Evolutionary conservation across 2,797 vertebrate species (phyloP).

Genomic region (Oreortyx pictus): DNA sequence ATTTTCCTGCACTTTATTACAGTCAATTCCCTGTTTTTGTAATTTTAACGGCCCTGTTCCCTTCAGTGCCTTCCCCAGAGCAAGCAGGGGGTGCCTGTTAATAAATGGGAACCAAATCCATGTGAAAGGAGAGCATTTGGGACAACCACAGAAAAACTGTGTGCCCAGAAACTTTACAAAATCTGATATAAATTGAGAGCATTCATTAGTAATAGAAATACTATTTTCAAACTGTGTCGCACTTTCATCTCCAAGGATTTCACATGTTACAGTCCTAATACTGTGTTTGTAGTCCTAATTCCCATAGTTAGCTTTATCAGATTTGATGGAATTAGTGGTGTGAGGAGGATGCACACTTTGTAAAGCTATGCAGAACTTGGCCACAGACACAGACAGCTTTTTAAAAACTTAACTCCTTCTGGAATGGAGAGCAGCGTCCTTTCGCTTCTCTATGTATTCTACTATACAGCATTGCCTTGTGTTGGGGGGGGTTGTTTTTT

Average conservation of each 20-base stretch:
- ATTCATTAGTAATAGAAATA: conserved; percentile 61
- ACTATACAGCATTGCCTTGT: neutral
- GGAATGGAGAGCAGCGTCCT: neutral
- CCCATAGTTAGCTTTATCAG: conserved; percentile 29
- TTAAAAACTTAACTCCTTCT: neutral
- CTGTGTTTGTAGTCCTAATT: conserved; percentile 46
- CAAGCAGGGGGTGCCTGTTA: neutral
- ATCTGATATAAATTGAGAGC: conserved; percentile 11
- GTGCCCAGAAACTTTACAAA: conserved; percentile 14
- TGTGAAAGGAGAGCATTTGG: conserved; percentile 8
- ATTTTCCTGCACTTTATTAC: conserved; percentile 23
- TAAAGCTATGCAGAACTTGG: neutral
- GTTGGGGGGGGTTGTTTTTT: neutral
- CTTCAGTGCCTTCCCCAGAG: neutral
- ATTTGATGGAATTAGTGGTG: conserved; percentile 12
- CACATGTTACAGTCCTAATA: conserved; percentile 10
- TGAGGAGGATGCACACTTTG: neutral
- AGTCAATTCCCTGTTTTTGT: conserved; percentile 53
- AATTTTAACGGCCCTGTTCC: conserved; percentile 41
- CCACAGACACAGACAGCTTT: neutral
- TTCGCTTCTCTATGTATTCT: neutral
- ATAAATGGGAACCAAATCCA: neutral
- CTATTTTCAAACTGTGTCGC: conserved; percentile 42
- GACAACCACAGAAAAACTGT: neutral
- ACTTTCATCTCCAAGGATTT: conserved; percentile 45